A percentile compares a stretch with the other conserved stretches of the same genome.
phyloP scores from a whole-genome alignment of 2,113 vertebrate species.

The Danio rerio region GRCz12tu NC_133192.1:41089001-41089500 shows the following conservation, averaged over 20 bases:
- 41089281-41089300: not conserved
- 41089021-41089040: not conserved
- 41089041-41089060: not conserved
- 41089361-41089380: not conserved
- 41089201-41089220: not conserved
- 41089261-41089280: not conserved
- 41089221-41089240: not conserved
- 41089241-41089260: not conserved
- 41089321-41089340: not conserved
- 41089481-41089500: not conserved
- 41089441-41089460: not conserved
- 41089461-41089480: not conserved
- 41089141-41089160: not conserved
- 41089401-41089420: not conserved
- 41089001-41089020: not conserved
- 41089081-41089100: not conserved
- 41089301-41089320: slow-evolving; percentile 1
- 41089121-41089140: not conserved
- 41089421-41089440: not conserved
- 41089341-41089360: not conserved
- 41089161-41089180: not conserved
- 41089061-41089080: not conserved
- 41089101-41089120: not conserved
- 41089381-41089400: not conserved
- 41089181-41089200: not conserved